These are phyloP conservation scores for Oryzias celebensis DNA, from an alignment of 2,113 vertebrate species.

Conservation along the genomic window DNA sequence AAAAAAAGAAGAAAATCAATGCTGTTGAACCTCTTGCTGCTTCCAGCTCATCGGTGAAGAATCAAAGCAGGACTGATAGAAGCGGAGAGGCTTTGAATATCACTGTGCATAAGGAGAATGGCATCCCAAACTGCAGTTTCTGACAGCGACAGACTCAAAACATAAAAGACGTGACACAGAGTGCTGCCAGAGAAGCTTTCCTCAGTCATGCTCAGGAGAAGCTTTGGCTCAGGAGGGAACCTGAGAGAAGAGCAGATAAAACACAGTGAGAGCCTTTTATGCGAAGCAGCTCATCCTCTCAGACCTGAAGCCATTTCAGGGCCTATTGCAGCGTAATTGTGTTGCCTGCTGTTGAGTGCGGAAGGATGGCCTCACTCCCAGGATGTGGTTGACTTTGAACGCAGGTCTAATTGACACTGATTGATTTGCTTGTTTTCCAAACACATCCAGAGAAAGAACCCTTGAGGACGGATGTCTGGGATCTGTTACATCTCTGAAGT, in stretches of 20 bases:
- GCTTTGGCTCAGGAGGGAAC: constrained; percentile 55
- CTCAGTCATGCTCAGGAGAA: constrained; percentile 38
- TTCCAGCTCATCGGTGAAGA: constrained; percentile 17
- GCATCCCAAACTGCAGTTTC: constrained; percentile 49
- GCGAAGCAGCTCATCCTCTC: constrained; percentile 41
- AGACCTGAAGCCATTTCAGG: constrained; percentile 54
- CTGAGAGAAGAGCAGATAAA: constrained; percentile 57
- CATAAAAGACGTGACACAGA: constrained; percentile 61
- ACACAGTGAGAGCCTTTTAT: constrained; percentile 56
- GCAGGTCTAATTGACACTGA: constrained; percentile 78
- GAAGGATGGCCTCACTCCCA: constrained; percentile 58
- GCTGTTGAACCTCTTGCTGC: constrained; percentile 15
- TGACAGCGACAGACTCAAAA: constrained; percentile 41
- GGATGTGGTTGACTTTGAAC: constrained; percentile 75
- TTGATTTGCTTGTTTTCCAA: constrained; percentile 75
- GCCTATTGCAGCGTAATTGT: constrained; percentile 65
- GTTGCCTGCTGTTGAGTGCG: constrained; percentile 70
- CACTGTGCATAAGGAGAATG: constrained; percentile 46
- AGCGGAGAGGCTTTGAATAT: constrained; percentile 62
- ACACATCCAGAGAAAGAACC: constrained; percentile 57
- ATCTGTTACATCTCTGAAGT: constrained; percentile 33
- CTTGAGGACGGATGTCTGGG: constrained; percentile 41
- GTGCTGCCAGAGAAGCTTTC: constrained; percentile 25
- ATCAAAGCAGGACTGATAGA: constrained; percentile 26
- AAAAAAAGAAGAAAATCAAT: constrained; percentile 32